Evolutionary conservation across 2,888 invertebrate genomes (phyloP), one percentile per base, ranked within the genome.

Genomic region (Eurytoma californica): DNA sequence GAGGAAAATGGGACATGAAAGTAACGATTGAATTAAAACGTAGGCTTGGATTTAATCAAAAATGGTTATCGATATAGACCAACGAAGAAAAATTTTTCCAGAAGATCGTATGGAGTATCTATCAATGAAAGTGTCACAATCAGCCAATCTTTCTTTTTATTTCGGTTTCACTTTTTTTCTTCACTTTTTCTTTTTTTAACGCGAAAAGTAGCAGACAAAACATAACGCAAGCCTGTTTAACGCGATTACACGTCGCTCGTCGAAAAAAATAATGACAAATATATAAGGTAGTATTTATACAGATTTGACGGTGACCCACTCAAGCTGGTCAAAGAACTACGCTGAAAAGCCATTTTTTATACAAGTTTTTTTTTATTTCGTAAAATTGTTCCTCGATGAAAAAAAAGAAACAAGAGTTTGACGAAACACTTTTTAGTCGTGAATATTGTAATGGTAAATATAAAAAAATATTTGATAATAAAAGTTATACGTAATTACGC

Each of bases 61-160:
- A 72, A 76, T 9, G 18, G 65, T 61, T 74, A 20, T 80, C 70
- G 16, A 63, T 78, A 53, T 18, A 12, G 16, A 67, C 60, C 73
- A 80, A 76, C 66, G 79, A 81, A 80, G n/a, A 73, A 67, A 39
- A 39, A 73, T 73, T 68, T 77, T 74, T 74, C 65, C 74, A 73
- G 63, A 55, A 69, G 60, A 73, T 80, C 55, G 20, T 39, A 20
- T 16, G 24, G 63, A 18, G 30, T 30, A 53, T 49, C 39, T 39
- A 39, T 57, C 55, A 9, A 67, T 72, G 68, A 78, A 81, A 81
- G 63, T 77, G 77, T 80, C 82, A 80, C 77, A 80, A 82, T 80
- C 80, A 78, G 66, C 80, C 68, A 49, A 72, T 72, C 68, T 39
- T 39, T 72, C 65, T n/a, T 67, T 63, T 47, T 39, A 39, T 39